A percentile compares a stretch with the other conserved stretches of the same genome.
These are phyloP conservation scores for Cladopsammia gracilis DNA, from an alignment of 64 coral and sea anemone genomes.

Conservation along the genomic window DNA sequence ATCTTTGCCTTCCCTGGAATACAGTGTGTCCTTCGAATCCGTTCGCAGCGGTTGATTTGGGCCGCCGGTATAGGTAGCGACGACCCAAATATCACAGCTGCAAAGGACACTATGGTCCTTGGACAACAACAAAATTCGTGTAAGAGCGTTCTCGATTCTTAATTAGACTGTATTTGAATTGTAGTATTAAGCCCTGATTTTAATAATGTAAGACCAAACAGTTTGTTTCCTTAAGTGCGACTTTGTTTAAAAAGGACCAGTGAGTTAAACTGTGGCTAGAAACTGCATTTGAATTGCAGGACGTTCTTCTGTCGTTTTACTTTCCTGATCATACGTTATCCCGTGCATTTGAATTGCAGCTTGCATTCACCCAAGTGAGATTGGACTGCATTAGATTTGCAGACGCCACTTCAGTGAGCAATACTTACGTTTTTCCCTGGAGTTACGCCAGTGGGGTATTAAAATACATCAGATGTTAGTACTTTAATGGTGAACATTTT, in stretches of 20 bases:
- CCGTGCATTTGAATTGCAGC: constrained; percentile 43
- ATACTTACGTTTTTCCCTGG: constrained; percentile 3
- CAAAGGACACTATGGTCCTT: background rate
- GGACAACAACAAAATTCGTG: no score
- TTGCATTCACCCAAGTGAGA: background rate
- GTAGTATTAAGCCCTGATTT: background rate
- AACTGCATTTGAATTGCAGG: constrained; percentile 57
- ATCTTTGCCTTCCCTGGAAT: background rate
- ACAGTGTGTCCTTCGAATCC: no score
- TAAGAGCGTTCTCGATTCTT: no score
- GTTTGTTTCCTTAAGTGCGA: no score
- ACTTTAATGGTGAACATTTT: background rate
- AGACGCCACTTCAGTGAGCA: background rate
- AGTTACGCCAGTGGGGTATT: background rate
- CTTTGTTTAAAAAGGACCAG: no score
- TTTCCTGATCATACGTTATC: background rate
- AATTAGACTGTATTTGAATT: background rate
- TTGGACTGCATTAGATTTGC: constrained; percentile 51
- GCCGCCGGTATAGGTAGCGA: no score
- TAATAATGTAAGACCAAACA: no score
- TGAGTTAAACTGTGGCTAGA: background rate
- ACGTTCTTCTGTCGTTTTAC: background rate
- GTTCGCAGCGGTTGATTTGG: background rate
- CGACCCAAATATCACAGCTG: background rate
- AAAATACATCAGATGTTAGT: constrained; percentile 24